Evolutionary conservation across 1,140 invertebrate genomes (phyloP).

Genomic region (Globodera rostochiensis): DNA sequence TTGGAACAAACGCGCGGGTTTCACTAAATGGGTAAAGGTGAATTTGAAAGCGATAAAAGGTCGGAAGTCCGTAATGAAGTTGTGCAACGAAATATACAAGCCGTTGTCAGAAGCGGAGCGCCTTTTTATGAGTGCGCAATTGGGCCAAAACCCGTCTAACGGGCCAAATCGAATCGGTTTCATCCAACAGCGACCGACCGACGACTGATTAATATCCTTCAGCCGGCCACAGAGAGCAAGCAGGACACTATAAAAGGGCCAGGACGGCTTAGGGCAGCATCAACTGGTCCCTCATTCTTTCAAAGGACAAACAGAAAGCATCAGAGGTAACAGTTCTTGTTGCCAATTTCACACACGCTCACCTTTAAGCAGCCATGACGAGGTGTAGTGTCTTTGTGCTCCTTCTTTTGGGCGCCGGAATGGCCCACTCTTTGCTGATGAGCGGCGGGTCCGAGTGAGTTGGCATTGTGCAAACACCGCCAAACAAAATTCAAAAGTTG

Average conservation of each 20-base stretch:
- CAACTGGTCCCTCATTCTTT: neutral
- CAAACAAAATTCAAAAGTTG: neutral
- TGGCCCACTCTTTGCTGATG: constrained; percentile 5
- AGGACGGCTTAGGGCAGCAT: neutral
- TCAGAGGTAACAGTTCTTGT: neutral
- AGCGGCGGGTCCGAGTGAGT: constrained; percentile 1
- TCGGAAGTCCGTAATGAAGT: no score
- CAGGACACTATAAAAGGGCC: neutral
- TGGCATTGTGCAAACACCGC: neutral
- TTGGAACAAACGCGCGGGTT: no score
- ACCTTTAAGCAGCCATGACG: neutral
- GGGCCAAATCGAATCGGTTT: neutral
- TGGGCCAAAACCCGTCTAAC: neutral
- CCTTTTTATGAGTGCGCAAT: neutral
- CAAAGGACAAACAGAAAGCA: neutral
- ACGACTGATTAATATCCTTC: neutral
- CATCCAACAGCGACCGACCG: neutral
- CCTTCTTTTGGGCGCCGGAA: neutral
- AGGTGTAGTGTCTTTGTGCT: constrained; percentile 9
- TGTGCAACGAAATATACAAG: neutral
- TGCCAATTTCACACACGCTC: neutral
- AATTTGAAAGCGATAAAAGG: no score
- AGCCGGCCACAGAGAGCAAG: neutral
- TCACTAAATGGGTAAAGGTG: no score
- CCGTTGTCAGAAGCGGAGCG: neutral